Evolutionary conservation across 2,888 invertebrate genomes (phyloP).

Genomic region (Clanis bilineata): DNA sequence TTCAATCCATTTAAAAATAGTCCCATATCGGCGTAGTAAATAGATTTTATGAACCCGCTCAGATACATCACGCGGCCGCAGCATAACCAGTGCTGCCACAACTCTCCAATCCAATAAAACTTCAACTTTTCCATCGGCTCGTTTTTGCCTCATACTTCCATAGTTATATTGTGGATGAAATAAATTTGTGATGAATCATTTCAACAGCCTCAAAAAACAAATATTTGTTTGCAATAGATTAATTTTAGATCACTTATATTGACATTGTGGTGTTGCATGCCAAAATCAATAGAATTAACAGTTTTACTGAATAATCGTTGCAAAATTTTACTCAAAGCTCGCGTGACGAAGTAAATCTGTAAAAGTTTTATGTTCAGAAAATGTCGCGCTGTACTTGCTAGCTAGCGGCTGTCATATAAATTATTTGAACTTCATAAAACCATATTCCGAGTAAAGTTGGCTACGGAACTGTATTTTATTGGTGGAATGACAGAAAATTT

Average conservation of each 20-base stretch:
- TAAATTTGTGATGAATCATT: not conserved
- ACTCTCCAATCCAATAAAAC: not conserved
- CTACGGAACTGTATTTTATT: too few species aligned
- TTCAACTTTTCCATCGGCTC: not conserved
- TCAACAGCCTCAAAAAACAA: not conserved
- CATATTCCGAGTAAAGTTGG: too few species aligned
- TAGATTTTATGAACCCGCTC: slow-evolving; percentile 13
- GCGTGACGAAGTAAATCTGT: not conserved
- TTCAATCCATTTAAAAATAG: slow-evolving; percentile 14
- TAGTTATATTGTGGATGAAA: not conserved
- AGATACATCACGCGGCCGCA: slow-evolving; percentile 5
- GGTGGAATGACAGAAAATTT: not conserved
- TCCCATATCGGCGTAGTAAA: slow-evolving; percentile 12
- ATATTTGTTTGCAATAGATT: not conserved
- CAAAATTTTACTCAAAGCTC: not conserved
- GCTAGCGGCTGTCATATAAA: not conserved
- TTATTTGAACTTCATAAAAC: not conserved
- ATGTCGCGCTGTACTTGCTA: not conserved
- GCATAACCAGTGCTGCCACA: slow-evolving; percentile 7
- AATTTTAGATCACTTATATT: not conserved
- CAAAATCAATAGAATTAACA: not conserved
- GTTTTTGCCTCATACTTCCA: not conserved
- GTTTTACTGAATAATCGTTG: not conserved
- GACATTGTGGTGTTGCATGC: not conserved
- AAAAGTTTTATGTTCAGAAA: not conserved